Percentiles rank a stretch among this genome's conserved stretches.
phyloP scores from a whole-genome alignment of 1,140 invertebrate species.

The Drosophila baimaii region DNA sequence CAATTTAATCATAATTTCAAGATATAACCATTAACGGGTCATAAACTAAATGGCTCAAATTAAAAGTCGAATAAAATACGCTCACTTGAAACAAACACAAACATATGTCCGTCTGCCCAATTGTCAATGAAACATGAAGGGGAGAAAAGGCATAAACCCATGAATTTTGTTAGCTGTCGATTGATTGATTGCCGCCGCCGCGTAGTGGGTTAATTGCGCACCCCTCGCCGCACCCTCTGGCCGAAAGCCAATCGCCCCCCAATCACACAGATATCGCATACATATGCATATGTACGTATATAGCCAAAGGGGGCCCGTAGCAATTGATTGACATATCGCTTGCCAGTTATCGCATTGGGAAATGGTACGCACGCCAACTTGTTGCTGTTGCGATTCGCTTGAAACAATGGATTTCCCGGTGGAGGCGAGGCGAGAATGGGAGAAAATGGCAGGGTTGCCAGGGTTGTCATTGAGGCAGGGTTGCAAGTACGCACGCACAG shows the following conservation, averaged over 20 bases:
- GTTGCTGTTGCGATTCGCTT: constrained; percentile 38
- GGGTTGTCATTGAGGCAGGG: constrained; percentile 12
- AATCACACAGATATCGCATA: neutral
- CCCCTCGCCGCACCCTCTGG: neutral
- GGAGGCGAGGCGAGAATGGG: neutral
- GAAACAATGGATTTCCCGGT: constrained; percentile 28
- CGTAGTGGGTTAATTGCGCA: constrained; percentile 41
- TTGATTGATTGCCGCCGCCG: constrained; percentile 46
- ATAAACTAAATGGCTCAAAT: constrained; percentile 4
- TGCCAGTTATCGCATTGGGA: constrained; percentile 51
- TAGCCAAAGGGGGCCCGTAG: constrained; percentile 9
- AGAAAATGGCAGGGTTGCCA: constrained; percentile 16
- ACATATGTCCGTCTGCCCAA: neutral
- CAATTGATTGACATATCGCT: constrained; percentile 58
- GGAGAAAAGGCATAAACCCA: constrained; percentile 10
- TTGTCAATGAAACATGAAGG: constrained; percentile 13
- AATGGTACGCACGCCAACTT: constrained; percentile 55
- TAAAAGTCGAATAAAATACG: neutral
- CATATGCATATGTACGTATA: neutral
- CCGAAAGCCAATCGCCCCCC: constrained; percentile 1
- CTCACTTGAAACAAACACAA: neutral
- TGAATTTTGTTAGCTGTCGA: constrained; percentile 27
- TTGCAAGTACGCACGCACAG: constrained; percentile 46
- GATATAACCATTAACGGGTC: neutral
- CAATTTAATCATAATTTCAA: constrained; percentile 1